Percentiles rank a stretch among this genome's conserved stretches.
Evolutionary conservation across 2,888 invertebrate species (phyloP).

Genomic region (Heliconius sara): DNA sequence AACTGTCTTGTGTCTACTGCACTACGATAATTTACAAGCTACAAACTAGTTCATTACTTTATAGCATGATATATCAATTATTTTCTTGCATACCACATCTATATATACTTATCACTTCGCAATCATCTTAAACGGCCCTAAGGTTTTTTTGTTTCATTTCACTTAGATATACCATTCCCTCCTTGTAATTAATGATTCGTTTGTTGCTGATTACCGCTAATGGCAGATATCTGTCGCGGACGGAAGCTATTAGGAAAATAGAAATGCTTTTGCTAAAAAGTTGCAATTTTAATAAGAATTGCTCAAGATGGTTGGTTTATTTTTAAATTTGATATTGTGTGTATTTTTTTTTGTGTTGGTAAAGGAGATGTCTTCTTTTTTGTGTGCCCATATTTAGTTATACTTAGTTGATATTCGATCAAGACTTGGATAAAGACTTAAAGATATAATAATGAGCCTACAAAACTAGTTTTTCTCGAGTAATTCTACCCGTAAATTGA

Average conservation of each 20-base stretch:
- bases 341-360: neutral
- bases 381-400: neutral
- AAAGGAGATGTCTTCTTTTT: neutral
- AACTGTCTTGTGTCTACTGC: neutral
- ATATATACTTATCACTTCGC: neutral
- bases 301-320: neutral
- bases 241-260: constrained; percentile 56
- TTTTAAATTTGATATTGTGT: neutral
- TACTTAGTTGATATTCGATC: neutral
- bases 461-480: too few species aligned
- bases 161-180: constrained; percentile 69
- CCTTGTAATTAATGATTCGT: constrained; percentile 72
- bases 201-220: constrained; percentile 72
- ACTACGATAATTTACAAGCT: neutral
- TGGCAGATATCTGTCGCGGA: constrained; percentile 58
- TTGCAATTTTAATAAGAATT: constrained; percentile 10
- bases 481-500: too few species aligned
- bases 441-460: too few species aligned
- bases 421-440: neutral
- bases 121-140: constrained; percentile 32
- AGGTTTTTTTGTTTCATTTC: constrained; percentile 72
- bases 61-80: neutral
- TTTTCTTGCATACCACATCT: constrained; percentile 14
- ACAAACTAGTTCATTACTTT: neutral
- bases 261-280: constrained; percentile 43